Evolutionary conservation across 2,113 vertebrate species (phyloP).

Genomic region (Pteronura brasiliensis): DNA sequence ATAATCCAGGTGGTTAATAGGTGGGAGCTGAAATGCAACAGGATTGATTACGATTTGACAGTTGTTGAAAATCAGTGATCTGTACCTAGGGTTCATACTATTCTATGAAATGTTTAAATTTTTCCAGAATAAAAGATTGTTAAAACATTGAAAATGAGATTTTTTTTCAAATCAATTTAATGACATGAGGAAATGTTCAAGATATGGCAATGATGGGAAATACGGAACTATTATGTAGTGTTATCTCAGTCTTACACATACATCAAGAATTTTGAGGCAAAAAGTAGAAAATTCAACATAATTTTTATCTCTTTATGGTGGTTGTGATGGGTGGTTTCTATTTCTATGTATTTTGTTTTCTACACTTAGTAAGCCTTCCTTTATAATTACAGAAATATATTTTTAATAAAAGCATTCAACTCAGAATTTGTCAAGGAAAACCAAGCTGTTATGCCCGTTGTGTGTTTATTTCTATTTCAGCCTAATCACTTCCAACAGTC

Average conservation of each 20-base stretch:
- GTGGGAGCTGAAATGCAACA: not conserved
- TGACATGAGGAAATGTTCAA: not conserved
- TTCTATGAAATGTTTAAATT: not conserved
- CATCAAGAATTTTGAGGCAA: not conserved
- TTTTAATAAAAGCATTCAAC: not conserved
- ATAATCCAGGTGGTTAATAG: not conserved
- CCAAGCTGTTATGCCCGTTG: not conserved
- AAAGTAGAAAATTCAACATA: not conserved
- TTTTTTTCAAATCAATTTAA: not conserved
- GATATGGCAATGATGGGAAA: not conserved
- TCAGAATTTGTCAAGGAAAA: not conserved
- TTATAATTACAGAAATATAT: slow-evolving; percentile 23
- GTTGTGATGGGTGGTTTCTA: not conserved
- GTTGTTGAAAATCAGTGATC: not conserved
- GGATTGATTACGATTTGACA: not conserved
- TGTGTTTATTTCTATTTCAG: slow-evolving; percentile 51
- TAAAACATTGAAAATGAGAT: not conserved
- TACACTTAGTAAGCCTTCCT: not conserved
- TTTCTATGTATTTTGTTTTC: slow-evolving; percentile 6
- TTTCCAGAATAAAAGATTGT: not conserved
- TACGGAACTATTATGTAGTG: not conserved
- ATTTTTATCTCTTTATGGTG: not conserved
- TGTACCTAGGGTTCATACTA: not conserved
- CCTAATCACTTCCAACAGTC: not conserved
- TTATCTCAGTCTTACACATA: not conserved